Evolutionary conservation across 2,888 invertebrate species (phyloP).

Genomic region (Caenorhabditis japonica): DNA sequence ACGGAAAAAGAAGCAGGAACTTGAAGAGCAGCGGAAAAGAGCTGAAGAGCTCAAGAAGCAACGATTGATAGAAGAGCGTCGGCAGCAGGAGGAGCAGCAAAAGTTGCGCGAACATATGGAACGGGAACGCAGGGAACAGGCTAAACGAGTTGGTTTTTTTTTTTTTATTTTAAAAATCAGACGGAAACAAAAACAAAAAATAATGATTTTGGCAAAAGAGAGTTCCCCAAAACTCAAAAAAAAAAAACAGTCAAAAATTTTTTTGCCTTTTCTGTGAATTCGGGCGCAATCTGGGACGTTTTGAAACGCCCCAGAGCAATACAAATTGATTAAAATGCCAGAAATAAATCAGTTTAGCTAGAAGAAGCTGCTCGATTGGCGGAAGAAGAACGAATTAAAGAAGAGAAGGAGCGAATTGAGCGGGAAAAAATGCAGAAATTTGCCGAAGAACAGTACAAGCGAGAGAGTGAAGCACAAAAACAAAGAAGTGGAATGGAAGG

Average conservation of each 20-base stretch:
- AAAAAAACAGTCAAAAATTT: too few relatives aligned
- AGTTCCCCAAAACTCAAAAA: too few relatives aligned
- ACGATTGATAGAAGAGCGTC: constrained; percentile 4
- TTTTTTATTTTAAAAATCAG: too few relatives aligned
- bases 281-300: too few relatives aligned
- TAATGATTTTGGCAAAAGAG: too few relatives aligned
- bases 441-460: constrained; percentile 44
- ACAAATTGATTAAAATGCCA: constrained; percentile 11
- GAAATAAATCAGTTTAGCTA: constrained; percentile 2
- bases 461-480: constrained; percentile 26
- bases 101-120: constrained; percentile 33
- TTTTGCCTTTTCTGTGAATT: too few relatives aligned
- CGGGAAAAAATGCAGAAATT: constrained; percentile 40
- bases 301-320: too few relatives aligned
- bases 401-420: constrained; percentile 44
- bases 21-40: constrained; percentile 38
- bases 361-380: constrained; percentile 21
- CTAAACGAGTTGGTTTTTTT: constrained; percentile 11
- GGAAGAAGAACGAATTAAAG: constrained; percentile 40
- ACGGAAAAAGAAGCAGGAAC: constrained; percentile 33
- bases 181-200: too few relatives aligned
- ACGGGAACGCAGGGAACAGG: constrained; percentile 32
- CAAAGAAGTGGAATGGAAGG: constrained; percentile 49
- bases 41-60: constrained; percentile 25
- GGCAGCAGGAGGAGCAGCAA: constrained; percentile 8